Base-by-base conservation (phyloP, 2,797 vertebrate species). In the Sus cebifrons region DNA sequence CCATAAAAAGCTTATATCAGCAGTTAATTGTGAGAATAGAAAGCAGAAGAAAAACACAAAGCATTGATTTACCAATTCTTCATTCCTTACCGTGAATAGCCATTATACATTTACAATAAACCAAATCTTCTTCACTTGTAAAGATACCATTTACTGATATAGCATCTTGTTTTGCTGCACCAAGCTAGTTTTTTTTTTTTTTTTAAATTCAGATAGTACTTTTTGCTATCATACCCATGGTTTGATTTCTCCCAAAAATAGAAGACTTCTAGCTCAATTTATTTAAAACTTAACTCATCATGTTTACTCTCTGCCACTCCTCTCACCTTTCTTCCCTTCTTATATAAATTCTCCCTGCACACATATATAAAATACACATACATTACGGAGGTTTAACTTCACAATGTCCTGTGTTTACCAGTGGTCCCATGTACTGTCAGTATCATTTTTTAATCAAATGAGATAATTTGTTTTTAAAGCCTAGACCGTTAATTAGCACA, bases 371-470 rank as follows among this genome's bases (percentile, higher is more conserved):
- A 44, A n/a, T 58, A 64, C 29, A 36, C 11, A 58, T 56, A 23
- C 21, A 18, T 71, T 27, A 10, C 6, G 44, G 71, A 64, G 16
- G 6, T 67, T 11, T 29, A 4, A 3, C 40, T 67, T 89, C 67
- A 25, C 64, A 36, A 23, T 21, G 13, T 44, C 36, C 3, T 77
- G 7, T 32, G 91, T 75, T 49, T 87, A 23, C 52, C 36, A 60
- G 21, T 56, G 20, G 21, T 79, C 25, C 32, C 49, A 74, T 94
- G 49, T n/a, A 27, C 81, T 73, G 14, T 81, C 21, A 86, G 75
- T 58, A 95, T 86, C 44, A 70, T 70, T 12, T 54, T 79, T 73
- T 65, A 74, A 81, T 58, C 65, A 95, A 86, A 85, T 86, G 36
- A 85, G 7, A 73, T 64, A 16, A 75, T 62, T 87, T 79, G 6